Conservation (phyloP, 2,113 vertebrate genomes). For the Pelmatolapia mariae region DNA sequence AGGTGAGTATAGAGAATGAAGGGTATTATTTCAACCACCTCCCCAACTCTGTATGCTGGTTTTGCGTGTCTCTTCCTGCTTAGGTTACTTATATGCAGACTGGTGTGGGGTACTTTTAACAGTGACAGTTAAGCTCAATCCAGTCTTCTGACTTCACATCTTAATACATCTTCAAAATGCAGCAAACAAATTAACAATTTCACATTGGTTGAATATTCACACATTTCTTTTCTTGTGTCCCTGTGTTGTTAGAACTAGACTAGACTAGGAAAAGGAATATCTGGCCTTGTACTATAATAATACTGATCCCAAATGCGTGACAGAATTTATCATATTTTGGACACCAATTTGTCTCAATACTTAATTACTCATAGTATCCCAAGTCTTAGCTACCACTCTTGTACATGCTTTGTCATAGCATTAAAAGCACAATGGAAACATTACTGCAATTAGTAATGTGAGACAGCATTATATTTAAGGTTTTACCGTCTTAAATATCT, state of each 20-base stretch:
- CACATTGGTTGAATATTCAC: neutral
- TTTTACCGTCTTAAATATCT: fast-evolving
- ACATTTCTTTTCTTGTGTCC: fast-evolving
- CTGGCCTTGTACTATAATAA: neutral
- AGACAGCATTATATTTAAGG: neutral
- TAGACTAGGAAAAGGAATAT: neutral
- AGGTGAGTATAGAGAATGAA: fast-evolving
- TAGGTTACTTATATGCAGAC: neutral
- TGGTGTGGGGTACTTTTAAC: neutral
- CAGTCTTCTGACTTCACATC: neutral
- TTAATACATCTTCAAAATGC: fast-evolving
- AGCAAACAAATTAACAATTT: fast-evolving
- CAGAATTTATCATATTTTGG: neutral
- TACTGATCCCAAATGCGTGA: fast-evolving
- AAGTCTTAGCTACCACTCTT: fast-evolving
- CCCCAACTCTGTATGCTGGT: neutral
- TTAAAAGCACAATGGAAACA: neutral
- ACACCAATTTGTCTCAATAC: neutral
- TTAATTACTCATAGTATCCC: neutral
- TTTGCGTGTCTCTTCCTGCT: fast-evolving
- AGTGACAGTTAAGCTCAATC: neutral
- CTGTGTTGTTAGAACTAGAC: neutral
- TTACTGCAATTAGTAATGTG: fast-evolving
- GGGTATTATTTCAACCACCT: neutral
- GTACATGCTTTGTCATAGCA: neutral